Evolutionary conservation across 2,113 vertebrate genomes (phyloP).

Genomic region (Leucopternis melanops): DNA sequence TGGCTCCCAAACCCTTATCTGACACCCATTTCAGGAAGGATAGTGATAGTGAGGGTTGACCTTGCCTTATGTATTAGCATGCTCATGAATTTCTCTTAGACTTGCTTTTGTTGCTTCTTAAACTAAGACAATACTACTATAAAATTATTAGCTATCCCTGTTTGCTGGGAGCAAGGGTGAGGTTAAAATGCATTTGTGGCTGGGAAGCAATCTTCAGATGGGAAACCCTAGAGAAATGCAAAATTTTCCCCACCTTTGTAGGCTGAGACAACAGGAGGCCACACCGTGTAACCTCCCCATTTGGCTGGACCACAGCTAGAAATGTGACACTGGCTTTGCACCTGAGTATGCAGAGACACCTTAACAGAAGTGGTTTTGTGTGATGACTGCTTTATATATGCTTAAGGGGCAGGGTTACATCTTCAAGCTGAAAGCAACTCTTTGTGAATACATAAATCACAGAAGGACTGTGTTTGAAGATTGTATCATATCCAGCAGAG

Average conservation of each 20-base stretch:
- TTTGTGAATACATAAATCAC: background rate
- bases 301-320: background rate
- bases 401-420: constrained; percentile 1
- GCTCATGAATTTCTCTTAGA: background rate
- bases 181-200: background rate
- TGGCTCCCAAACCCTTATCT: background rate
- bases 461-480: background rate
- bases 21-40: background rate
- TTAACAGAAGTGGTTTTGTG: background rate
- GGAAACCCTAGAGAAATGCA: background rate
- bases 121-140: background rate
- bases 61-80: background rate
- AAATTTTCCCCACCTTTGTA: background rate
- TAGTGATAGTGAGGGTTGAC: background rate
- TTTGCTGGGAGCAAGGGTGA: background rate
- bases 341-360: background rate
- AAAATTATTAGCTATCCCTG: background rate
- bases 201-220: background rate
- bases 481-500: background rate
- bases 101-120: background rate
- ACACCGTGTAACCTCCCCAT: background rate
- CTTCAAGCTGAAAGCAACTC: background rate
- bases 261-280: background rate
- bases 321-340: background rate
- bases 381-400: background rate